These are phyloP conservation scores for Centruroides vittatus DNA, from an alignment of 1,140 invertebrate genomes.

Conservation along the genomic window DNA sequence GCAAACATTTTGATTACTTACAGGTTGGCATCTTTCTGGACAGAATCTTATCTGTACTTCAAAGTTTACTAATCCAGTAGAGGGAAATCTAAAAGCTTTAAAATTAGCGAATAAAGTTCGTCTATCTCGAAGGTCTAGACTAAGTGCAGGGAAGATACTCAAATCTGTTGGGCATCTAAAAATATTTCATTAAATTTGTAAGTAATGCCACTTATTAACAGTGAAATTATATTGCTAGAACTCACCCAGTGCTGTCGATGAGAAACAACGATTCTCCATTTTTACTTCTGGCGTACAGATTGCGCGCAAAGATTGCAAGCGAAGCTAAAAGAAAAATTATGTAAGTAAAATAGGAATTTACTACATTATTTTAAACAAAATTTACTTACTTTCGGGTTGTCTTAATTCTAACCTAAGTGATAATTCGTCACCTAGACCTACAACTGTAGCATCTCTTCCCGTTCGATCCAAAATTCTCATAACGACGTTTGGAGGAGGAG, in stretches of 20 bases:
- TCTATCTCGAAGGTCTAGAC: constrained; percentile 28
- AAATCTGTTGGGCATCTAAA: constrained; percentile 35
- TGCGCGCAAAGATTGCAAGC: constrained; percentile 37
- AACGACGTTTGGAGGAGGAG: constrained; percentile 35
- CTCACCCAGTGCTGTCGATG: constrained; percentile 35
- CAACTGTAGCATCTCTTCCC: constrained; percentile 33
- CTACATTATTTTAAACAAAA: background rate
- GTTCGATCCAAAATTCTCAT: constrained; percentile 33
- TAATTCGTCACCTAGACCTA: constrained; percentile 36
- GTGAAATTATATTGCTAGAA: background rate
- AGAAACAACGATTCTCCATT: constrained; percentile 36
- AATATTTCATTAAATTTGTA: background rate
- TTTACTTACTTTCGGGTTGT: constrained; percentile 24
- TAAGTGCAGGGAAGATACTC: constrained; percentile 34
- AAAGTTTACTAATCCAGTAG: constrained; percentile 37
- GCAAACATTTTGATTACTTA: constrained; percentile 15
- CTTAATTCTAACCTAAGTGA: constrained; percentile 33
- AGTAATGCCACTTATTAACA: no score
- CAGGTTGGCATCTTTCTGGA: constrained; percentile 35
- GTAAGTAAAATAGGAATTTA: background rate
- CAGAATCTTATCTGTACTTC: constrained; percentile 40
- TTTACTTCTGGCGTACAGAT: constrained; percentile 36
- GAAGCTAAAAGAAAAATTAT: constrained; percentile 19
- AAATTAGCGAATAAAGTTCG: constrained; percentile 33
- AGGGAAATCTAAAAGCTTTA: constrained; percentile 39